These are phyloP conservation scores for Epinephelus moara DNA, from an alignment of 2,113 vertebrate species.

Conservation along the genomic window DNA sequence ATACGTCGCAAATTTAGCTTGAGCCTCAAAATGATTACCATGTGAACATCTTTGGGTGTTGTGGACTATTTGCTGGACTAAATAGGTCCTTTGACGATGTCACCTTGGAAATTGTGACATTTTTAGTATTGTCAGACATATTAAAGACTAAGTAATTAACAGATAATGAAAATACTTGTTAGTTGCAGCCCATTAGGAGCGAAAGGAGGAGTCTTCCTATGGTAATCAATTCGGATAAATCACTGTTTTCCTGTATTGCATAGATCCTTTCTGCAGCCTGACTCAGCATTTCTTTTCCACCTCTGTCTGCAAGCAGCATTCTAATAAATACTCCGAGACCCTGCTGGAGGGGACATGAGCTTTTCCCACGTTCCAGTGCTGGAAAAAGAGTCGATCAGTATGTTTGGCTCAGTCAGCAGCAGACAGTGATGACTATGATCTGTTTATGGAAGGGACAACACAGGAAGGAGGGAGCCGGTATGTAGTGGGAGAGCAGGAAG, in stretches of 20 bases:
- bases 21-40: not conserved
- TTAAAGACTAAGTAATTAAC: not conserved
- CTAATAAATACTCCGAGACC: slow-evolving; percentile 1
- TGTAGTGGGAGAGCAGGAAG: slow-evolving; percentile 73
- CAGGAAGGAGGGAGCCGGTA: slow-evolving; percentile 66
- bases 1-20: not conserved
- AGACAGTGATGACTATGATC: slow-evolving; percentile 46
- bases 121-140: not conserved
- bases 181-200: not conserved
- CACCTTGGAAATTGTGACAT: not conserved
- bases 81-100: not conserved
- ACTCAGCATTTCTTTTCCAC: slow-evolving; percentile 37
- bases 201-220: not conserved
- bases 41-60: not conserved
- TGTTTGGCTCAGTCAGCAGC: slow-evolving; percentile 43
- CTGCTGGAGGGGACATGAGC: not conserved
- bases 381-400: slow-evolving; percentile 22
- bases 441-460: slow-evolving; percentile 68
- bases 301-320: slow-evolving; percentile 1
- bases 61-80: not conserved
- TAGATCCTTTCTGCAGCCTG: not conserved
- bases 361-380: slow-evolving; percentile 46
- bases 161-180: not conserved
- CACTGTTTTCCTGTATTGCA: not conserved
- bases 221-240: not conserved